A percentile compares a stretch with the other conserved stretches of the same genome.
phyloP scores from a whole-genome alignment of 2,113 vertebrate species.

The Coregonus clupeaformis region DNA sequence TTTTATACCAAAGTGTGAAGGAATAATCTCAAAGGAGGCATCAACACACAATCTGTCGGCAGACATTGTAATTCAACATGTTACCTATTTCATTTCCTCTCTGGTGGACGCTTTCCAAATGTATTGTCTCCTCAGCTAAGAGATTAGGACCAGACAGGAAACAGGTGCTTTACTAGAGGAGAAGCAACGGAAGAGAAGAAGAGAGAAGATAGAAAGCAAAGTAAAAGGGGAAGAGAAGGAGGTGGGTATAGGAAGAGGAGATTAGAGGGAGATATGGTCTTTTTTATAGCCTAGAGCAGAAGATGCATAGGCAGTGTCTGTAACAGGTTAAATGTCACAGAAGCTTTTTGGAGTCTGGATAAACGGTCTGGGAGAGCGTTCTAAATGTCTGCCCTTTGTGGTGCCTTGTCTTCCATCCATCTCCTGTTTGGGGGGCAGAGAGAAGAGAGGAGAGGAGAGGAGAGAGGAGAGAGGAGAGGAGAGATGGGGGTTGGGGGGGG shows the following conservation, averaged over 20 bases:
- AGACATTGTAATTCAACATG: constrained; percentile 25
- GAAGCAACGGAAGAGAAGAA: constrained; percentile 11
- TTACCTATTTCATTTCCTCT: constrained; percentile 31
- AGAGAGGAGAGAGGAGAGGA: constrained; percentile 18
- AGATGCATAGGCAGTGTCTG: constrained; percentile 8
- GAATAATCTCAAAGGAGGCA: not conserved
- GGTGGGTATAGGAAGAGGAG: constrained; percentile 29
- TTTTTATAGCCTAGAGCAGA: not conserved
- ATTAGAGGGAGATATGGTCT: constrained; percentile 23
- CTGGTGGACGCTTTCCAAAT: constrained; percentile 18
- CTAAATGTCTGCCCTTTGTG: constrained; percentile 46
- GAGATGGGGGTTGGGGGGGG: constrained; percentile 10
- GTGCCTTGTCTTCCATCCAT: constrained; percentile 14
- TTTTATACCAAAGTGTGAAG: not conserved
- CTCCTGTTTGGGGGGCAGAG: not conserved
- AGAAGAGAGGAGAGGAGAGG: not conserved
- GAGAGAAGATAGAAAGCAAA: constrained; percentile 30
- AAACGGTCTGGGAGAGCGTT: constrained; percentile 34
- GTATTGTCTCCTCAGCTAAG: constrained; percentile 8
- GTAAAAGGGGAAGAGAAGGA: constrained; percentile 34
- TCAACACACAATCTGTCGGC: not conserved
- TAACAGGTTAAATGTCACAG: constrained; percentile 46
- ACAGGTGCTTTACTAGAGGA: constrained; percentile 23
- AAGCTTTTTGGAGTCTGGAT: constrained; percentile 31
- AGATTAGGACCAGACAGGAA: constrained; percentile 23